Evolutionary conservation across 1,140 invertebrate species (phyloP), one percentile per base, ranked within the genome.

Genomic region (Piezodorus guildinii): DNA sequence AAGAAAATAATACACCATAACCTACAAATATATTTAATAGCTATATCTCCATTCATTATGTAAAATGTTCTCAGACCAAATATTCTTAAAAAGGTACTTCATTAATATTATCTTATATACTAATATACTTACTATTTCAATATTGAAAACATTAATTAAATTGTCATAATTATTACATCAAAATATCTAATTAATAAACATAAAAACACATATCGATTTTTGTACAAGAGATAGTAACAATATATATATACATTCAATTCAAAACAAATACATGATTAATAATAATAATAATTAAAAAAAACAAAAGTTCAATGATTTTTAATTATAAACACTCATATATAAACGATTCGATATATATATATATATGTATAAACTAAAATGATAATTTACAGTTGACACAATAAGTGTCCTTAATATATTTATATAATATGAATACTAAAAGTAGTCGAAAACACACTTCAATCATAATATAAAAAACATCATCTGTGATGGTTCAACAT

Each of bases 1-100:
- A n/a, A n/a, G n/a, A n/a, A n/a, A 27, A 60, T 39, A n/a, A 43
- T n/a, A 60, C 25, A 60, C 52, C 52, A 56, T 56, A 56, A 56
- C 17, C 60, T 46, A 61, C 44, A 61, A 61, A 61, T 61, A 61
- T 60, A 60, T 60, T 58, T 58, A 17, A 60, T 23, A 56, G 14
- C 52, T 56, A 21, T 56, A 56, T 56, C 19, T 17, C 6, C 23
- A 8, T 56, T 21, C 17, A 49, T 27, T 56, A 56, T 56, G 17
- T 56, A 23, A 56, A 16, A 16, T 56, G 17, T 25, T 25, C 23
- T 25, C 17, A 56, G 19, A 23, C 23, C 17, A 56, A 56, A 56
- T 23, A 25, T 21, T 56, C 23, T 25, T 23, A 56, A 23, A 25
- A 23, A 56, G 52, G 52, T 56, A 56, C 52, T 23, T 56, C 19